phyloP scores from a whole-genome alignment of 2,113 vertebrate species.

The Microtus montanus region DNA sequence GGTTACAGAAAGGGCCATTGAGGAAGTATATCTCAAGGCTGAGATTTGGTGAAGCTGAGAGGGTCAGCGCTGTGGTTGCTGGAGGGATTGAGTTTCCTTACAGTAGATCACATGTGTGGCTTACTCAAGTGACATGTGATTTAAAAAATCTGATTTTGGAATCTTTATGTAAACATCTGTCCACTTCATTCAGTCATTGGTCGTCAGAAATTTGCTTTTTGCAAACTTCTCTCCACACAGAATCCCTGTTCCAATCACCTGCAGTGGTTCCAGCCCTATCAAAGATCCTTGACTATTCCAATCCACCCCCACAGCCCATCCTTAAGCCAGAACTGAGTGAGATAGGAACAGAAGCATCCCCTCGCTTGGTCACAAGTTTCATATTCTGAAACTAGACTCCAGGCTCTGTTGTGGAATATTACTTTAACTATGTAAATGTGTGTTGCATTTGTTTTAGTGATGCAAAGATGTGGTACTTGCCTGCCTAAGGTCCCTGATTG shows the following conservation, averaged over 20 bases:
- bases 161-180: conserved; percentile 44
- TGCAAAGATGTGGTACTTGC: not conserved
- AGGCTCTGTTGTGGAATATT: not conserved
- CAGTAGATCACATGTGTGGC: not conserved
- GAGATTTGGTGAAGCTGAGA: not conserved
- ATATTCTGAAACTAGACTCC: not conserved
- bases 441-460: not conserved
- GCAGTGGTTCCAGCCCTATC: not conserved
- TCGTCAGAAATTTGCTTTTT: not conserved
- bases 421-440: not conserved
- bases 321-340: conserved; percentile 14
- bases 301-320: not conserved
- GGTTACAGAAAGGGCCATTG: not conserved
- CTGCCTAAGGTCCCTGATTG: not conserved
- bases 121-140: conserved; percentile 14
- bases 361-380: not conserved
- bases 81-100: not conserved
- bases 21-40: not conserved
- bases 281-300: not conserved
- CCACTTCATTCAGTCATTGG: not conserved
- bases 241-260: not conserved
- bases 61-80: not conserved
- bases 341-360: not conserved
- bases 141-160: conserved; percentile 57
- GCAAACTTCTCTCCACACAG: not conserved